These are phyloP conservation scores for Orchesella flavescens DNA, from an alignment of 2,888 invertebrate species.

Conservation along the genomic window DNA sequence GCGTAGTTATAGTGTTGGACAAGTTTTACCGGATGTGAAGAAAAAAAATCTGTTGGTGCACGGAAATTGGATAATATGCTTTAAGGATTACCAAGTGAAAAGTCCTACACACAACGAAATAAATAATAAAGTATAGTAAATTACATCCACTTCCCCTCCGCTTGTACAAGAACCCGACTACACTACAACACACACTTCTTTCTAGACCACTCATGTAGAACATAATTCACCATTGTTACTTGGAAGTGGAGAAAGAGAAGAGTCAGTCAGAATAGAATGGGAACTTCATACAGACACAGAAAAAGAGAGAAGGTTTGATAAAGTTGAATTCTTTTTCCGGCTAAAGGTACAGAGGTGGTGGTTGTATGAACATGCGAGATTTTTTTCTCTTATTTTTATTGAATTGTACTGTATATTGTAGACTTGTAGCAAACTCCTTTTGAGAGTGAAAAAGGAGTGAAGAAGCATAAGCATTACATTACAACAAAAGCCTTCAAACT, in stretches of 20 bases:
- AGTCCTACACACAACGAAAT: slow-evolving; percentile 48
- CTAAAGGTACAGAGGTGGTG: neutral
- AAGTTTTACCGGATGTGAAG: no score
- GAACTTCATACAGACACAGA: no score
- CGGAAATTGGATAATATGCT: slow-evolving; percentile 48
- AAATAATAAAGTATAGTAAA: slow-evolving; percentile 40
- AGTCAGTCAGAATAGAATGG: no score
- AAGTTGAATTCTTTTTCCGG: neutral
- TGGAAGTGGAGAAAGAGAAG: neutral
- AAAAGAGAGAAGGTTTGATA: no score
- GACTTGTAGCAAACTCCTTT: neutral
- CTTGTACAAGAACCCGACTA: neutral
- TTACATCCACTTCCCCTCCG: slow-evolving; percentile 42
- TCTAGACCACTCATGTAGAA: slow-evolving; percentile 21
- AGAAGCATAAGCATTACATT: slow-evolving; percentile 6
- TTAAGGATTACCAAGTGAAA: slow-evolving; percentile 50
- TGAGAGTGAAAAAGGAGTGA: neutral
- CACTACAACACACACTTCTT: slow-evolving; percentile 6
- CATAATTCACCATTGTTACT: slow-evolving; percentile 3
- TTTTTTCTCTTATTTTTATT: slow-evolving; percentile 28
- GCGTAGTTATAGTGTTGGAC: no score
- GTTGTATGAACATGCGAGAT: neutral
- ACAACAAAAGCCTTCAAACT: slow-evolving; percentile 12
- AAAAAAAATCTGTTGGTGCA: no score
- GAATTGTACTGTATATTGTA: slow-evolving; percentile 30